Base-by-base conservation (phyloP, 1,140 invertebrate species). In the Cydia amplana region DNA sequence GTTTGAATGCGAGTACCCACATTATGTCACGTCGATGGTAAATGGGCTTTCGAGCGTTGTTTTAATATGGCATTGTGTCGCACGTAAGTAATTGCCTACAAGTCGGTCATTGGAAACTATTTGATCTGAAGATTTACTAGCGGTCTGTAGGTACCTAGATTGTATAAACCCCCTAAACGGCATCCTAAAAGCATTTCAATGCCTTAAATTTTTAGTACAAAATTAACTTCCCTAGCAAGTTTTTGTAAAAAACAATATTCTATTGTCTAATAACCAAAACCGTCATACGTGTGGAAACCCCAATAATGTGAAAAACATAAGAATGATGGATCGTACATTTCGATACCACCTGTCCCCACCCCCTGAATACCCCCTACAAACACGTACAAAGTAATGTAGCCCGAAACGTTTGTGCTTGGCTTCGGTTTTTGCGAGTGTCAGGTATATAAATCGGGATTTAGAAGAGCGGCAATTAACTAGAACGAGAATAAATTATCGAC, bases 291-390 rank as follows among this genome's bases (percentile, higher is more conserved):
- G 64, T 51, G 6, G 64, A n/a, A 28, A 36, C 49, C 64, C 25
- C 63, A 64, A 32, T 36, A 16, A 67, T 28, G 64, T 67, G 25
- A 12, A 67, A 67, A 67, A 67, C 28, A 67, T 67, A 67, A 67
- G 64, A 67, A 67, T 67, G 25, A 67, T 67, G 64, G 25, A 67
- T 67, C 25, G 64, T 10, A 10, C 28, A 14, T 32, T 67, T 65
- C 64, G 25, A 65, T 28, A 28, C 64, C 25, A 65, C 64, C 64
- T 32, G 64, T 65, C 25, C 14, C 25, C 49, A 51, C 49, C 49
- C 43, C 43, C 49, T 16, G 3, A 2, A 0, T 5, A 16, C 16
- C 49, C 49, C 49, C 49, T 12, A 51, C 49, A 51, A 51, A 51
- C n/a, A n/a, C n/a, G n/a, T 51, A 51, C 49, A 51, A 51, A 51